Percentiles rank a stretch among this genome's conserved stretches.
Conservation (phyloP, 2,888 invertebrate genomes). For the Drosophila neonasuta region DNA sequence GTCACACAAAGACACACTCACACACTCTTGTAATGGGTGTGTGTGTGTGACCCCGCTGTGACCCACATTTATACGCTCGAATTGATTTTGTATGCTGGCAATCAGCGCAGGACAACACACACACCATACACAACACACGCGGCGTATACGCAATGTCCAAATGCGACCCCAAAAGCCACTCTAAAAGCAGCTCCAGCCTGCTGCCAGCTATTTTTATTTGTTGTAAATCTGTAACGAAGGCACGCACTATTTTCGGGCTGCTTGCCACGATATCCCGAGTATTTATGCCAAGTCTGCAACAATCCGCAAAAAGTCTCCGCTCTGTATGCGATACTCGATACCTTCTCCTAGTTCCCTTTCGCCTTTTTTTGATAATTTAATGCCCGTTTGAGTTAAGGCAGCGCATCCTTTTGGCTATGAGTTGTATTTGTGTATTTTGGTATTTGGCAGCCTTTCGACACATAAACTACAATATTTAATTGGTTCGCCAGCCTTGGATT, state of each 20-base stretch:
- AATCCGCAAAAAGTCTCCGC: slow-evolving; percentile 24
- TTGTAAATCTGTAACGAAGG: slow-evolving; percentile 72
- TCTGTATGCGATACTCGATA: slow-evolving; percentile 26
- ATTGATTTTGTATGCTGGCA: slow-evolving; percentile 74
- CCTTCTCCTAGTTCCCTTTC: slow-evolving; percentile 28
- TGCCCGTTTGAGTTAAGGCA: slow-evolving; percentile 69
- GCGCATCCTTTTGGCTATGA: slow-evolving; percentile 53
- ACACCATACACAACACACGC: slow-evolving; percentile 36
- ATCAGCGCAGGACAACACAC: slow-evolving; percentile 58
- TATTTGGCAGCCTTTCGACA: slow-evolving; percentile 35
- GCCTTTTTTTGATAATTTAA: slow-evolving; percentile 67
- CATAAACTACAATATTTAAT: slow-evolving; percentile 72
- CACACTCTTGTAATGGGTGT: neutral
- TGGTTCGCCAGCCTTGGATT: slow-evolving; percentile 60
- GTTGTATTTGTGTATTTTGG: slow-evolving; percentile 25
- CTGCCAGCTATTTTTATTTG: slow-evolving; percentile 53
- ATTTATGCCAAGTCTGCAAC: slow-evolving; percentile 68
- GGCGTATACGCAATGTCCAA: slow-evolving; percentile 65
- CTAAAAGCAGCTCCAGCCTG: slow-evolving; percentile 21
- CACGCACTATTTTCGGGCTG: slow-evolving; percentile 67
- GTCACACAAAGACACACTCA: slow-evolving; percentile 39
- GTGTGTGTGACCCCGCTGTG: slow-evolving; percentile 42
- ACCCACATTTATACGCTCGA: slow-evolving; percentile 74
- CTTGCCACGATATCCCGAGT: slow-evolving; percentile 21
- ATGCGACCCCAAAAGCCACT: slow-evolving; percentile 27